Base-by-base conservation (phyloP, 2,113 vertebrate species). In the Anarhynchus alexandrinus region DNA sequence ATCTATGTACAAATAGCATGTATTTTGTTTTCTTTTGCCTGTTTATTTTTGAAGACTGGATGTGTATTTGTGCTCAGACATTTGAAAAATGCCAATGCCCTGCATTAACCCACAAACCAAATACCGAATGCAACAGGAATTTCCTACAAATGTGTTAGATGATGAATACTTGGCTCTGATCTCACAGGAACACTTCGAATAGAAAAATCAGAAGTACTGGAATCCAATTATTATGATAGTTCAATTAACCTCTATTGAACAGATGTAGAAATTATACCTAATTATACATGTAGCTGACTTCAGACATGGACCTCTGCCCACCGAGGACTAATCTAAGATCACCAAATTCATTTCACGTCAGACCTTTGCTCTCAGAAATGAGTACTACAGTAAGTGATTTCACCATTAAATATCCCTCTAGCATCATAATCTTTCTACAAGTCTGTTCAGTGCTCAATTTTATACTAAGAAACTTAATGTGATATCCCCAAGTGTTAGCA, bases 301-400 rank as follows among this genome's bases (percentile, higher is more conserved):
- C 95, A 97, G 96, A 90, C 79, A 94, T 86, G 74, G 92, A 96
- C 69, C 67, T 98, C 87, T 96, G 80, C 95, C 82, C 93, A 85
- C 80, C 0, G 11, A 96, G 84, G 95, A 95, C 81, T 96, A 89
- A 92, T 76, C 87, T 97, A 82, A 94, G 87, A 86, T 95, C 85
- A 88, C 64, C 64, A 97, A 97, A 97, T 83, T 84, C 93, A 70
- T 96, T 97, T 97, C 73, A 80, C 87, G 95, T 88, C 95, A 87
- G 88, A 96, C 79, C 91, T 97, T 97, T 97, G 93, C 94, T 97
- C 94, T 98, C 86, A 96, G 74, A 97, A 91, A 94, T 94, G 77
- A 93, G 92, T 93, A 90, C 54, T 84, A 85, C n/a, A 94, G 88
- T 95, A 96, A 97, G 95, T 97, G 52, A 94, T 95, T 95, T 96